phyloP scores from a whole-genome alignment of 2,113 vertebrate genomes.

The Callospermophilus lateralis region DNA sequence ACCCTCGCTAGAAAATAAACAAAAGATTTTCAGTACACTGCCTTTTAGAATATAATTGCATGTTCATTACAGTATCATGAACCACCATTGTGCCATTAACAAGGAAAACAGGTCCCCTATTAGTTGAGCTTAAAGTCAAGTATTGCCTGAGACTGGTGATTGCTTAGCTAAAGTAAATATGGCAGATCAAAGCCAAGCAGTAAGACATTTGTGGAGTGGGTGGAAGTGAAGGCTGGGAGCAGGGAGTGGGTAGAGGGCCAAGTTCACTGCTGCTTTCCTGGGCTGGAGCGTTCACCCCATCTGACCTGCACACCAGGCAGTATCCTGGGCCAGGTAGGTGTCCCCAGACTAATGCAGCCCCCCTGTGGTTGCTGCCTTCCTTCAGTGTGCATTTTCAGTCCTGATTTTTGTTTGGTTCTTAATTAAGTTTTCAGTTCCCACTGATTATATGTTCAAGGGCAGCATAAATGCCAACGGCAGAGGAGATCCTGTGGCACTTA shows the following conservation, averaged over 20 bases:
- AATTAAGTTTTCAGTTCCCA: neutral
- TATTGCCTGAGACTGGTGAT: neutral
- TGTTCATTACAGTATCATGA: neutral
- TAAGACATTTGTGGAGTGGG: neutral
- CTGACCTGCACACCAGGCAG: neutral
- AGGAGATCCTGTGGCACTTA: neutral
- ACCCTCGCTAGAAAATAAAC: neutral
- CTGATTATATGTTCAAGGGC: neutral
- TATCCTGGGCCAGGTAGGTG: no score
- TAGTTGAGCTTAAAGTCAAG: neutral
- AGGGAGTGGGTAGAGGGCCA: accelerated
- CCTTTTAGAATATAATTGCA: neutral
- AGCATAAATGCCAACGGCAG: neutral
- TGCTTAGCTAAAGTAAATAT: neutral
- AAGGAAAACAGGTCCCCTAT: neutral
- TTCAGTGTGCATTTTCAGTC: neutral
- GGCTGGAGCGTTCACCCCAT: neutral
- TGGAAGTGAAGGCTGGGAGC: neutral
- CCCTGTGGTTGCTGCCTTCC: neutral
- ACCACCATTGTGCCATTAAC: neutral
- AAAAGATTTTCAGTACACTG: neutral
- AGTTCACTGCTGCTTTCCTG: neutral
- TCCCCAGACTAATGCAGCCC: accelerated
- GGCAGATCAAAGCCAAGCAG: neutral
- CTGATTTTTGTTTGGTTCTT: neutral